These are phyloP conservation scores for Mesocricetus auratus DNA, from an alignment of 2,113 vertebrate genomes.

Conservation along the genomic window DNA sequence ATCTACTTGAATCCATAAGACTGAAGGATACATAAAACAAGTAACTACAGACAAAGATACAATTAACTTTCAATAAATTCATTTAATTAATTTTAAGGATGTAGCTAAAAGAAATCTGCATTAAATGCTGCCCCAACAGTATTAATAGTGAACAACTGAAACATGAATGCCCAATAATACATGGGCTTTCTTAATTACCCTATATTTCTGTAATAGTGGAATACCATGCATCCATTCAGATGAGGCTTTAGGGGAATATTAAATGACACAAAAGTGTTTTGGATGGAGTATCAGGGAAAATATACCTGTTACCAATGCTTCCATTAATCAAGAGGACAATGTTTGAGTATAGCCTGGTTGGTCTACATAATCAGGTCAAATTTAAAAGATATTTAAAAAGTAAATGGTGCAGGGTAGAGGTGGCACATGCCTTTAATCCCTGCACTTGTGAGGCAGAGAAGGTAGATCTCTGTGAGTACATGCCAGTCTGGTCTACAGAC, in stretches of 20 bases:
- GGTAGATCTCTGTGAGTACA: no score
- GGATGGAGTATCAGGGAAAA: not conserved
- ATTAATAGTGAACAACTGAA: not conserved
- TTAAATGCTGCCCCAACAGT: not conserved
- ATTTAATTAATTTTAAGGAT: not conserved
- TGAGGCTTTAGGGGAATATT: not conserved
- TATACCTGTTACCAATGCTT: not conserved
- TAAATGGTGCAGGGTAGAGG: no score
- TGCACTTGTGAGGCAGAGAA: no score
- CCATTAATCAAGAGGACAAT: not conserved
- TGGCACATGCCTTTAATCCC: no score
- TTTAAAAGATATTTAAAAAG: no score
- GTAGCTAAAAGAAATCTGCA: not conserved
- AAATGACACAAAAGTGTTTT: not conserved
- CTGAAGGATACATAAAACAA: not conserved
- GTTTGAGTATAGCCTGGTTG: not conserved
- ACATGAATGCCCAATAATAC: not conserved
- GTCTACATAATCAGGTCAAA: not conserved
- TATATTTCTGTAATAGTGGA: not conserved
- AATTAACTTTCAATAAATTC: not conserved
- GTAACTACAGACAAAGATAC: not conserved
- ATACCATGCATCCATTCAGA: not conserved
- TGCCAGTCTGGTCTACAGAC: no score
- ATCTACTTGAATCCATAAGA: not conserved
- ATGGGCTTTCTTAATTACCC: not conserved